phyloP scores from a whole-genome alignment of 2,113 vertebrate genomes.

The Rhombomys opimus region DNA sequence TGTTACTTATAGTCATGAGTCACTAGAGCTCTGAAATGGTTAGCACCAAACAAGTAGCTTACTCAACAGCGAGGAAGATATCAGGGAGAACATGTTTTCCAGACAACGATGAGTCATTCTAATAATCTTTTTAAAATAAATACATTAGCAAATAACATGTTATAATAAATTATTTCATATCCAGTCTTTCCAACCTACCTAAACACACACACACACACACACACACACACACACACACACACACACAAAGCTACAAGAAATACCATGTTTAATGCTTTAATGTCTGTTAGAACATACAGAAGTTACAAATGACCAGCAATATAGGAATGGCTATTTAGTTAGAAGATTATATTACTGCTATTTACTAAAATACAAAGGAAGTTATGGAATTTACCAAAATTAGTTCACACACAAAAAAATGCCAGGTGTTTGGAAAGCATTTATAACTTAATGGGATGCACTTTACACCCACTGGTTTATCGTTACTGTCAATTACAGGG shows the following conservation, averaged over 20 bases:
- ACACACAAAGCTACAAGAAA: background rate
- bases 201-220: background rate
- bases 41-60: constrained; percentile 56
- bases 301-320: background rate
- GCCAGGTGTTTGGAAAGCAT: background rate
- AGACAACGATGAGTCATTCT: constrained; percentile 72
- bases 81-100: constrained; percentile 68
- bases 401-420: background rate
- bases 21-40: constrained; percentile 61
- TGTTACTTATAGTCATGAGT: constrained; percentile 74
- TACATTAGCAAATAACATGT: constrained; percentile 62
- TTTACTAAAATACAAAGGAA: constrained; percentile 28
- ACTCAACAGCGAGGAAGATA: constrained; percentile 27
- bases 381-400: constrained; percentile 36
- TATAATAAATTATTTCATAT: constrained; percentile 12
- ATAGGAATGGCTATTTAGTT: background rate
- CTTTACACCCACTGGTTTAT: background rate
- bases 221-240: background rate
- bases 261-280: background rate
- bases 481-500: background rate
- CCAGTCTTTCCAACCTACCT: background rate
- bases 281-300: constrained; percentile 27
- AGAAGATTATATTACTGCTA: background rate
- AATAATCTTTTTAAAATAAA: constrained; percentile 52
- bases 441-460: constrained; percentile 38